Evolutionary conservation across 2,797 vertebrate species (phyloP), one percentile per base, ranked within the genome.

Genomic region (Odontamblyopus rebecca): DNA sequence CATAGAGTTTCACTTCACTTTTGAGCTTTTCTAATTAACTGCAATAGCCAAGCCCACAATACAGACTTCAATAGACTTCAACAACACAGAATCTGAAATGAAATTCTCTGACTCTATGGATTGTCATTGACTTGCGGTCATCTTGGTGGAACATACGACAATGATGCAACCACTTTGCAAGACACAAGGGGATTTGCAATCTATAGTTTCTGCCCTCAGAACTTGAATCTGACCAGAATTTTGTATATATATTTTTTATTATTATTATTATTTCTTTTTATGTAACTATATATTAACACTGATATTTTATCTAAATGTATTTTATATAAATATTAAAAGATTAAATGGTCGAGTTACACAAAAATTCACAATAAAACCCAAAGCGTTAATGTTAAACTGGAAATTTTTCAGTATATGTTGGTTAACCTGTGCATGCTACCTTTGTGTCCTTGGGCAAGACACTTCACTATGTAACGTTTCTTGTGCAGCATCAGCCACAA

Each of bases 111-210:
- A 48, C 32, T 44, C 8, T 7, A 2, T 38, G 12, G 29, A 73
- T 78, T 66, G 32, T 67, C 67, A 53, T 11, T 8, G 67, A 73
- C 54, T 76, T 67, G 60, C 32, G 61, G 62, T 72, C 70, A 48
- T 72, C 63, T 61, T 51, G 29, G 53, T 19, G 51, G 70, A 61
- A 77, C 64, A 68, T 23, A 29, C 56, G 30, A 72, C 77, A 65
- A 30, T 87, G 67, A 86, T 76, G 86, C 74, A 89, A 81, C 77
- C 74, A 26, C 44, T 72, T 62, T 68, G 75, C 79, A 80, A 87
- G 75, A 80, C 57, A 41, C 76, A 64, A 35, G 29, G 23, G 18
- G 54, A 53, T 61, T 69, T 81, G 74, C 61, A 77, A 70, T 70
- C 62, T 51, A 13, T 48, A 68, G 67, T 51, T 2, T n/a, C 64